phyloP scores from a whole-genome alignment of 2,797 vertebrate genomes.

The Myripristis jacobus region DNA sequence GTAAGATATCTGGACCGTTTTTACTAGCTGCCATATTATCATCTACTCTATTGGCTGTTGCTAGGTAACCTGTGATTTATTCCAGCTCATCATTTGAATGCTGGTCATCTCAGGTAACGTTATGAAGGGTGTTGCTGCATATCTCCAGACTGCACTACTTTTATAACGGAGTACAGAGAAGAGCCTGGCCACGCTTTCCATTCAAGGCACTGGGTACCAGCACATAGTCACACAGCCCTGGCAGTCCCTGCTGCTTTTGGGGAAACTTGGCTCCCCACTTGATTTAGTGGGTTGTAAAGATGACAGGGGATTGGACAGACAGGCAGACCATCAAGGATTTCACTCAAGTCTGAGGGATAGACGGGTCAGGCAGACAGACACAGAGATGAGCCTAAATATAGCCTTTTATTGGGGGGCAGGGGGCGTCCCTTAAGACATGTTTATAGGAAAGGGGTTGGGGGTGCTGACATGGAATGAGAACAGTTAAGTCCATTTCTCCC shows the following conservation, averaged over 20 bases:
- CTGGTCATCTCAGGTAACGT: conserved; percentile 22
- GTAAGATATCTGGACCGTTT: conserved; percentile 23
- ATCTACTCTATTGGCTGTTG: conserved; percentile 31
- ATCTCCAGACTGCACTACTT: not conserved
- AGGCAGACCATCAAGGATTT: conserved; percentile 53
- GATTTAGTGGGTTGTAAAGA: conserved; percentile 58
- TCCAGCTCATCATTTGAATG: conserved; percentile 23
- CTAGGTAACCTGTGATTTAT: conserved; percentile 24
- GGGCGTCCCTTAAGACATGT: conserved; percentile 43
- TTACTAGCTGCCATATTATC: conserved; percentile 1
- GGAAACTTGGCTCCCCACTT: conserved; percentile 22
- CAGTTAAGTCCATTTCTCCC: conserved; percentile 52
- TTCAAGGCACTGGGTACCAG: conserved; percentile 1
- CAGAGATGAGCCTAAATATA: conserved; percentile 59
- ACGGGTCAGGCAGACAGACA: conserved; percentile 43
- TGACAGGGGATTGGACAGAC: conserved; percentile 45
- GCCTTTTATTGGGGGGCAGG: conserved; percentile 50
- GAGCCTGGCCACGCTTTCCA: too few relatives aligned
- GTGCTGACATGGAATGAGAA: conserved; percentile 43
- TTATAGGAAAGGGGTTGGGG: conserved; percentile 45
- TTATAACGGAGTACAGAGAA: not conserved
- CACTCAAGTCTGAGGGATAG: conserved; percentile 47
- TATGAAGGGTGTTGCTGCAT: conserved; percentile 14
- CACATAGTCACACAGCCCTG: conserved; percentile 8
- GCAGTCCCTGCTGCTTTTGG: conserved; percentile 18